Conservation (phyloP, 2,888 invertebrate species). For the Syrista parreyssii region DNA sequence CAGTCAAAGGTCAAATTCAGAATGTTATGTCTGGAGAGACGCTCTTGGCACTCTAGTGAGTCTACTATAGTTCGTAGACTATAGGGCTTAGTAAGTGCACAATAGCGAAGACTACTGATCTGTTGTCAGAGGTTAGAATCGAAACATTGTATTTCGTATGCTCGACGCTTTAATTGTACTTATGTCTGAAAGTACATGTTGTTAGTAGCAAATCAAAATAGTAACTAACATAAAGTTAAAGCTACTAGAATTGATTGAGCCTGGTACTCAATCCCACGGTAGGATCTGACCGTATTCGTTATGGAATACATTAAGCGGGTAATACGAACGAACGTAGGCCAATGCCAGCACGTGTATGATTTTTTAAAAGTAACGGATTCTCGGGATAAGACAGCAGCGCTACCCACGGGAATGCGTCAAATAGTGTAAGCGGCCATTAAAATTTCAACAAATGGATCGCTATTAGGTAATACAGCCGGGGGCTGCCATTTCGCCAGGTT, state of each 20-base stretch:
- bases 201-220: not conserved
- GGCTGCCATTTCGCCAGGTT: not conserved
- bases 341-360: not conserved
- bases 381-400: not conserved
- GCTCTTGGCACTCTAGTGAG: not conserved
- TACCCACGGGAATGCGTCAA: not conserved
- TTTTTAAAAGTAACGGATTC: not conserved
- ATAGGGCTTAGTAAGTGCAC: not conserved
- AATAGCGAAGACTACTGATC: not conserved
- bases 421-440: constrained; percentile 1
- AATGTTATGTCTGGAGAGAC: not conserved
- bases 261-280: not conserved
- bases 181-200: not conserved
- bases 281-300: not conserved
- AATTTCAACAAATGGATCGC: constrained; percentile 20
- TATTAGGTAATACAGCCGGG: constrained; percentile 17
- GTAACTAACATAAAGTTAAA: not conserved
- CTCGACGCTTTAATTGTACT: not conserved
- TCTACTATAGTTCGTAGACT: not conserved
- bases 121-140: not conserved
- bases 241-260: not conserved
- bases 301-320: not conserved
- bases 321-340: not conserved
- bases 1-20: not conserved
- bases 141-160: not conserved